phyloP scores from a whole-genome alignment of 1,140 invertebrate species.

The Lordiphosa stackelbergi region DNA sequence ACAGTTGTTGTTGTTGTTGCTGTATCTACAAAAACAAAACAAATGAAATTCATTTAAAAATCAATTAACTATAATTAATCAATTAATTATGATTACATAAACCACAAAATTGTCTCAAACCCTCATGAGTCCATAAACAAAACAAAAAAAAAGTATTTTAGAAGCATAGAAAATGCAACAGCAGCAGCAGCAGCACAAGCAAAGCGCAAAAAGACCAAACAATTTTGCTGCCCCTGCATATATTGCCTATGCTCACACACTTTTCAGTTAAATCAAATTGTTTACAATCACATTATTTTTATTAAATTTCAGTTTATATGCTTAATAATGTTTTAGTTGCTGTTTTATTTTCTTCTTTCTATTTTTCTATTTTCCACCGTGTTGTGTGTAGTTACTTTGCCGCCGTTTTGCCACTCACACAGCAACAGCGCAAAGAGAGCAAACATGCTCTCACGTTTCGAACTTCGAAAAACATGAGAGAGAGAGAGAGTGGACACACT shows the following conservation, averaged over 20 bases:
- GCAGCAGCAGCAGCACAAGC: neutral
- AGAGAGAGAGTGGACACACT: constrained; percentile 2
- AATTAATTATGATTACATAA: too few relatives aligned
- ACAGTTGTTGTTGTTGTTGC: neutral
- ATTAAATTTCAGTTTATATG: constrained; percentile 28
- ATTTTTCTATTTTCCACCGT: constrained; percentile 23
- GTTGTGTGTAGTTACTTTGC: constrained; percentile 61
- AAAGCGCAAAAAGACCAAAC: neutral
- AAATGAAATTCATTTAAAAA: neutral
- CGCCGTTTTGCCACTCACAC: constrained; percentile 68
- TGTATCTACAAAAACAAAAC: neutral
- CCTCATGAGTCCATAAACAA: too few relatives aligned
- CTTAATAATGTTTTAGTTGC: constrained; percentile 26
- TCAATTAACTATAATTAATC: too few relatives aligned
- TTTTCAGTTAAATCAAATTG: too few relatives aligned
- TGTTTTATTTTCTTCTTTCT: constrained; percentile 39
- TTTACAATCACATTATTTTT: neutral
- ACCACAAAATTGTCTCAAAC: too few relatives aligned
- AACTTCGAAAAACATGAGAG: constrained; percentile 49
- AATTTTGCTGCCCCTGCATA: too few relatives aligned
- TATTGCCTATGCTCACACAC: too few relatives aligned
- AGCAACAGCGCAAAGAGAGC: constrained; percentile 56
- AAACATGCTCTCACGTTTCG: constrained; percentile 37
- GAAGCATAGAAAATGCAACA: constrained; percentile 2
- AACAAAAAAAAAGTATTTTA: neutral